Conservation (phyloP, 1,140 invertebrate genomes). For the Micrasema longulum region DNA sequence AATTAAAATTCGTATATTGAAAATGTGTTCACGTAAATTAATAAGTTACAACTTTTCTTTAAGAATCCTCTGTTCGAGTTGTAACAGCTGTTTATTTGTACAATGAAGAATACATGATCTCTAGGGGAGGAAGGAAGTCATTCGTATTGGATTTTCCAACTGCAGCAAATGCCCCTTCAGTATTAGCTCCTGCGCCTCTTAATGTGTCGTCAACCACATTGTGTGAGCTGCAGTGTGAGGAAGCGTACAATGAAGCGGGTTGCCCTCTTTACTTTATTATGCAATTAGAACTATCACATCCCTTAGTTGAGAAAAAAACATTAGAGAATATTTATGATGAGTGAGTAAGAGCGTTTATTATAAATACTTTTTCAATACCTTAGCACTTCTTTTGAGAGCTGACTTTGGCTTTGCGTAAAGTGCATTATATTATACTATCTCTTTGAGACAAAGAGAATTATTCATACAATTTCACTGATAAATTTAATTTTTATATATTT, state of each 20-base stretch:
- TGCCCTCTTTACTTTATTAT: constrained; percentile 29
- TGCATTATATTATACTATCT: too few relatives aligned
- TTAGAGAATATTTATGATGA: constrained; percentile 28
- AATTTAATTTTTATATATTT: too few relatives aligned
- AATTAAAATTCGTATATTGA: too few relatives aligned
- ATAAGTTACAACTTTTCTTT: too few relatives aligned
- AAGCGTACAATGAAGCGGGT: constrained; percentile 9
- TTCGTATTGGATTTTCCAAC: neutral
- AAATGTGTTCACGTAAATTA: too few relatives aligned
- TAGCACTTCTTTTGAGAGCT: too few relatives aligned
- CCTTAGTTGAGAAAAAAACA: constrained; percentile 19
- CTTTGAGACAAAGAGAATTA: too few relatives aligned
- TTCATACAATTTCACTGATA: too few relatives aligned
- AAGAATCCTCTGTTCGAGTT: constrained; percentile 9
- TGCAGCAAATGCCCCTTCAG: neutral
- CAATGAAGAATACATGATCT: constrained; percentile 24
- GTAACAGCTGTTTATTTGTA: constrained; percentile 11
- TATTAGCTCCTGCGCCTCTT: neutral
- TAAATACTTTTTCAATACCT: too few relatives aligned
- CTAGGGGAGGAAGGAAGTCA: constrained; percentile 6
- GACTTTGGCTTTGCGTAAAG: too few relatives aligned
- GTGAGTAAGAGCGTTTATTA: constrained; percentile 23
- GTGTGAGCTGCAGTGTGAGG: constrained; percentile 8
- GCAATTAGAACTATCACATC: constrained; percentile 14
- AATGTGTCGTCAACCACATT: constrained; percentile 1